Base-by-base conservation (phyloP, 2,888 invertebrate species). In the Callimorpha dominula region DNA sequence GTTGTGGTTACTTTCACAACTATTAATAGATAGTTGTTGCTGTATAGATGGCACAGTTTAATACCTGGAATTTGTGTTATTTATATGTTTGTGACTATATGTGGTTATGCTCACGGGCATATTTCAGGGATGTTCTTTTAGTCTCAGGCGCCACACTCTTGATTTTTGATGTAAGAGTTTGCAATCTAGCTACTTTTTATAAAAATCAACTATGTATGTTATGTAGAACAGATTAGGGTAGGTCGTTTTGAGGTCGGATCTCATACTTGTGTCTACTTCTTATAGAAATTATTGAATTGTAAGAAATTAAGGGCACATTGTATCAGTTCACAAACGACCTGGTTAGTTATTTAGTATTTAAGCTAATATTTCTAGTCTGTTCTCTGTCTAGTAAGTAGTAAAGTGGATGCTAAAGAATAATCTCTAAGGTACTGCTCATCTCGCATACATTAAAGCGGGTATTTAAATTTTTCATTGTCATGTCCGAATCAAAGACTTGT, bases 361-460 rank as follows among this genome's bases (percentile, higher is more conserved):
- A 89, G 88, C 81, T 86, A 83, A 81, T 86, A 83, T 89, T 84
- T 91, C 91, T 91, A 91, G 91, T 91, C 91, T 90, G 81, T 87
- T 82, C 75, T 86, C 77, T 81, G 72, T 78, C 80, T 74, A 20
- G 65, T 54, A 63, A 6, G 12, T 42, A 7, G 20, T 52, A 43
- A 62, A 49, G 57, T 66, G 42, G 42, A 15, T 70, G 70, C 52
- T 60, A 20, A 31, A 11, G 8, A 57, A 9, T 4, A 20, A 11
- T 49, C 49, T 49, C 12, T 49, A 12, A 49, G 12, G 1, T 49
- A 49, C 12, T 31, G 64, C n/a, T 31, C 42, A n/a, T 43, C 9
- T 17, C 17, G 46, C 46, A 46, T 46, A 65, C 20, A n/a, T 20
- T n/a, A 46, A 20, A n/a, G 17, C 17, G 31, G 31, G 31, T 31